Evolutionary conservation across 2,797 vertebrate species (phyloP).

Genomic region (Crenichthys baileyi): DNA sequence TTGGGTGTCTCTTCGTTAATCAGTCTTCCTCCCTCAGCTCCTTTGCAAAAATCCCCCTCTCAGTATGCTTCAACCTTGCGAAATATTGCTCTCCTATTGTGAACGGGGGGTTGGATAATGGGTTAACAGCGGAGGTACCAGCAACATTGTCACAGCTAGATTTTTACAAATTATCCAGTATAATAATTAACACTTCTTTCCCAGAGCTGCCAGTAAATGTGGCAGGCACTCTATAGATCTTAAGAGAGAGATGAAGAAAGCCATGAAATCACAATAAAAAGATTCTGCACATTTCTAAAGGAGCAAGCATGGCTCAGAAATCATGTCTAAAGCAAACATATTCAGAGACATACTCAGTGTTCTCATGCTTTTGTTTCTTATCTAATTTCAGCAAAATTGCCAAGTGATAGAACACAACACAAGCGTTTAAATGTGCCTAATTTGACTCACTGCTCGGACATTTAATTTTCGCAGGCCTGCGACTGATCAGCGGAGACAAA

Average conservation of each 20-base stretch:
- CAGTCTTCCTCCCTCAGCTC: no score
- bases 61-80: neutral
- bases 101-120: neutral
- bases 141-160: neutral
- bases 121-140: neutral
- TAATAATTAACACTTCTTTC: neutral
- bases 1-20: no score
- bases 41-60: neutral
- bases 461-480: conserved; percentile 27
- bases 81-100: neutral
- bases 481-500: conserved; percentile 22
- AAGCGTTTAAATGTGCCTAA: conserved; percentile 35
- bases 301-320: conserved; percentile 4
- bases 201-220: neutral
- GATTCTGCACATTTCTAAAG: neutral
- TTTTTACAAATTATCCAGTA: neutral
- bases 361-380: conserved; percentile 46
- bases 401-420: conserved; percentile 35
- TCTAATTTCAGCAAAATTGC: conserved; percentile 44
- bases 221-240: neutral
- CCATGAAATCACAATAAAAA: neutral
- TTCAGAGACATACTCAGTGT: conserved; percentile 22
- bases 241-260: neutral
- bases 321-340: conserved; percentile 42
- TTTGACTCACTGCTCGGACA: conserved; percentile 39